These are phyloP conservation scores for Tenthredo distinguenda DNA, from an alignment of 2,888 invertebrate genomes.

Conservation along the genomic window DNA sequence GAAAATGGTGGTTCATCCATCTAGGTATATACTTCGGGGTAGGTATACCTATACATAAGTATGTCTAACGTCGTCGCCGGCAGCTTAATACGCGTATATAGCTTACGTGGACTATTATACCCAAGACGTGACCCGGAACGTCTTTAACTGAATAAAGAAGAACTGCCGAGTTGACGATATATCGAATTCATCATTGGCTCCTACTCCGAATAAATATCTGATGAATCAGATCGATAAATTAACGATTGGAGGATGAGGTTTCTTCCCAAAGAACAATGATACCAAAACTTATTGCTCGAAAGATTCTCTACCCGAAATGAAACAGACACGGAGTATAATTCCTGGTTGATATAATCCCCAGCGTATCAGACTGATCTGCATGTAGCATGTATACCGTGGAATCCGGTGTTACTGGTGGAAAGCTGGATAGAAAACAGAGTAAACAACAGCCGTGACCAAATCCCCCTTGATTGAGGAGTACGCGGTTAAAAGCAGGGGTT, in stretches of 20 bases:
- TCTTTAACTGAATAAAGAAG: slow-evolving; percentile 21
- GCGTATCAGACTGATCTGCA: not conserved
- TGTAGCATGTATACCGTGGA: not conserved
- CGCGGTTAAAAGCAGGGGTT: slow-evolving; percentile 9
- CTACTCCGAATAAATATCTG: not conserved
- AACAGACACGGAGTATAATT: not conserved
- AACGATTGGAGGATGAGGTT: not conserved
- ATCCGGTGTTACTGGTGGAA: not conserved
- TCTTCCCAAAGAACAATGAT: not conserved
- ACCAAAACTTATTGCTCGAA: not conserved
- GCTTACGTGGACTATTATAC: slow-evolving; percentile 19
- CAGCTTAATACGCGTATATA: slow-evolving; percentile 36
- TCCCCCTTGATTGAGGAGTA: slow-evolving; percentile 45
- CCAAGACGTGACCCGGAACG: slow-evolving; percentile 18
- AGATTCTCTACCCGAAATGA: not conserved
- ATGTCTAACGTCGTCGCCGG: slow-evolving; percentile 29
- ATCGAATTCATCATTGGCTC: not conserved
- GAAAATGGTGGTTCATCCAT: slow-evolving; percentile 18
- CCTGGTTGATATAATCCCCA: not conserved
- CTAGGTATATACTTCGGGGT: not conserved
- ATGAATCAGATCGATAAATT: not conserved
- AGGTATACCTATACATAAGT: slow-evolving; percentile 4
- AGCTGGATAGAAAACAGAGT: not conserved
- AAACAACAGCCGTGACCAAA: slow-evolving; percentile 45
- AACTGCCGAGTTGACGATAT: not conserved